Evolutionary conservation across 2,113 vertebrate genomes (phyloP).

Genomic region (Hydropotes inermis): DNA sequence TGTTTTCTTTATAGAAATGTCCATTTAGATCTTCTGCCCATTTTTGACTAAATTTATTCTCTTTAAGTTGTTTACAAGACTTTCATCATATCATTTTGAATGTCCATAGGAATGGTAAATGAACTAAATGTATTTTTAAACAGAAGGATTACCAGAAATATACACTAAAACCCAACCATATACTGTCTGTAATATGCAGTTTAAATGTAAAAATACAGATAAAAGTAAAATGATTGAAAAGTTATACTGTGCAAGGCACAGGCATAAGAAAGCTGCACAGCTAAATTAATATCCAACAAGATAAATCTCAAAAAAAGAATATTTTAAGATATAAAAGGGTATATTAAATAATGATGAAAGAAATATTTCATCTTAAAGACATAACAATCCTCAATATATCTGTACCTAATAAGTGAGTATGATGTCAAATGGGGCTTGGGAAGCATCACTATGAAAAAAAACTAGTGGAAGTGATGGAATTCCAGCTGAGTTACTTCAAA

Average conservation of each 20-base stretch:
- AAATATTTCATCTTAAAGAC: background rate
- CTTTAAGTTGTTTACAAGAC: background rate
- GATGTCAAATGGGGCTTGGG: background rate
- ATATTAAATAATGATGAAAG: background rate
- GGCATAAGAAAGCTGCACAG: background rate
- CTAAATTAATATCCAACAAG: background rate
- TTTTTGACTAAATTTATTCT: background rate
- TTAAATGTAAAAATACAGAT: background rate
- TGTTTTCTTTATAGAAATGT: no score
- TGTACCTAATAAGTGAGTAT: background rate
- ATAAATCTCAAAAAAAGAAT: constrained; percentile 5
- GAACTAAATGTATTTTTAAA: background rate
- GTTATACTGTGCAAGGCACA: background rate
- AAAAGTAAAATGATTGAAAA: background rate
- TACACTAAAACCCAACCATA: background rate
- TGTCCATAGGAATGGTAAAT: background rate
- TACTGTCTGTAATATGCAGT: background rate
- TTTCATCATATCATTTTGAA: background rate
- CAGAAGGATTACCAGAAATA: background rate
- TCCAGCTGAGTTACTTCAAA: background rate
- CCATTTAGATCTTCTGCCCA: background rate
- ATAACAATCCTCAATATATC: background rate
- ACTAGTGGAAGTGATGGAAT: background rate
- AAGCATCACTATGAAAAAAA: background rate
- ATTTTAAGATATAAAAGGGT: background rate